These are phyloP conservation scores for Drosophila nr. fundita DNA, from an alignment of 2,888 invertebrate genomes.

Conservation along the genomic window DNA sequence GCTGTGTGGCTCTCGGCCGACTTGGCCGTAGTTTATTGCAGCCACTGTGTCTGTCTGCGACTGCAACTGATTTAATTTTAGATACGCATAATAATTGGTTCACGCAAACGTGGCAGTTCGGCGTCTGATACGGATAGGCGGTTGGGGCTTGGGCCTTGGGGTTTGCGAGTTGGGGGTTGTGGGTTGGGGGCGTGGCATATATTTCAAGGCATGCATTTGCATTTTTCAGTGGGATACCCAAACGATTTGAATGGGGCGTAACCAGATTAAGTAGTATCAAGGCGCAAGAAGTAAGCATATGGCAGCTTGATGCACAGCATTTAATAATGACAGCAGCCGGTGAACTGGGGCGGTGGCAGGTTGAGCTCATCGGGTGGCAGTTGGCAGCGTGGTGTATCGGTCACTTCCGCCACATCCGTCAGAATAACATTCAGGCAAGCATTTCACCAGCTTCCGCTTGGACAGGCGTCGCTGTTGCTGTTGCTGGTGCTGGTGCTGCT, in stretches of 20 bases:
- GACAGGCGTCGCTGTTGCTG: conserved; percentile 30
- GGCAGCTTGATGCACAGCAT: conserved; percentile 24
- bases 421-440: conserved; percentile 60
- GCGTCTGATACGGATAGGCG: neutral
- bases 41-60: conserved; percentile 20
- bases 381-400: conserved; percentile 26
- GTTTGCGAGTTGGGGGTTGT: no score
- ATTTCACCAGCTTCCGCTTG: conserved; percentile 62
- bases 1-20: conserved; percentile 5
- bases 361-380: neutral
- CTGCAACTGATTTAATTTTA: conserved; percentile 73
- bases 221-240: conserved; percentile 41
- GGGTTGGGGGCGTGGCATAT: neutral
- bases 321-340: conserved; percentile 2
- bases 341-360: no score
- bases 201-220: conserved; percentile 44
- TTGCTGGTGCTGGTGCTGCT: conserved; percentile 7
- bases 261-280: conserved; percentile 27
- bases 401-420: conserved; percentile 64
- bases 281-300: conserved; percentile 13
- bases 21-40: conserved; percentile 24
- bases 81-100: conserved; percentile 75
- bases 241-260: conserved; percentile 30
- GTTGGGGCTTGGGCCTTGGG: neutral
- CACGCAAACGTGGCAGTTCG: conserved; percentile 15